Percentiles rank a stretch among this genome's conserved stretches.
Conservation (phyloP, 2,888 invertebrate species). For the Ypsolopha sequella region DNA sequence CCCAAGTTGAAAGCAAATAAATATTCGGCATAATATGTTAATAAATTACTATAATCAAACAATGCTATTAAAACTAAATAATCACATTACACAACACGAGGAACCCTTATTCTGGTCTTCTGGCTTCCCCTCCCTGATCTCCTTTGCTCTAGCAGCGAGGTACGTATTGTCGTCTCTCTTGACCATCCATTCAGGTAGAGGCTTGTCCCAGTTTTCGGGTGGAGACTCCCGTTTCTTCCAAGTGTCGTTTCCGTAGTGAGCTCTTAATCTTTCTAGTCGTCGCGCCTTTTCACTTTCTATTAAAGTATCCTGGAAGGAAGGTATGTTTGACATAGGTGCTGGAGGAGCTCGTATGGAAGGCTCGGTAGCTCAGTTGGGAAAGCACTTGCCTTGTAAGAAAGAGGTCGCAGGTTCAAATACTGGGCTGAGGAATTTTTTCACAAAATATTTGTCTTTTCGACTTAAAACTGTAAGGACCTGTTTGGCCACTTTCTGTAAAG, state of each 20-base stretch:
- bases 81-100: conserved; percentile 49
- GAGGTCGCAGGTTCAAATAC: too few relatives aligned
- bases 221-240: conserved; percentile 84
- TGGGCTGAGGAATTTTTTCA: too few relatives aligned
- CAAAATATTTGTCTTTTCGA: too few relatives aligned
- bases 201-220: conserved; percentile 85
- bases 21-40: not conserved
- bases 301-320: conserved; percentile 66
- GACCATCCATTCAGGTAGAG: conserved; percentile 81
- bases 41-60: not conserved
- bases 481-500: too few relatives aligned
- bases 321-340: not conserved
- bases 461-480: too few relatives aligned
- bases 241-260: conserved; percentile 80
- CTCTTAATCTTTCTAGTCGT: conserved; percentile 71
- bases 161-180: conserved; percentile 77
- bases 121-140: conserved; percentile 56
- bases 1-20: not conserved
- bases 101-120: conserved; percentile 23
- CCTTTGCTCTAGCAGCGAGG: conserved; percentile 74
- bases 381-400: too few relatives aligned
- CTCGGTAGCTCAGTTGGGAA: too few relatives aligned
- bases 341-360: too few relatives aligned
- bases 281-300: conserved; percentile 79
- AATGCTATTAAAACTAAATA: not conserved